Conservation (phyloP, 2,888 invertebrate genomes). For the Protonemura montana region DNA sequence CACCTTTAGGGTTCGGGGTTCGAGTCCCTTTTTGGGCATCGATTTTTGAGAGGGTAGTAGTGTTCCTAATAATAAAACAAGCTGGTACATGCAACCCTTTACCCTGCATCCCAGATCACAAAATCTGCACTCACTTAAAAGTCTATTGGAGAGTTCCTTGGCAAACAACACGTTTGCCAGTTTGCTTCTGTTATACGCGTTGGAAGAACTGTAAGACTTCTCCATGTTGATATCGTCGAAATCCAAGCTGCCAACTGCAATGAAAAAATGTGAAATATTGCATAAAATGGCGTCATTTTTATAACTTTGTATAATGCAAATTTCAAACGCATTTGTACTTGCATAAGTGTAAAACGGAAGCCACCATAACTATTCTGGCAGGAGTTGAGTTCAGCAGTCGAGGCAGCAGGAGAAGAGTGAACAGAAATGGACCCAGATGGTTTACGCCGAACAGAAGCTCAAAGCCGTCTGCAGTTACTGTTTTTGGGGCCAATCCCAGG, state of each 20-base stretch:
- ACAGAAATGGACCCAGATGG: slow-evolving; percentile 69
- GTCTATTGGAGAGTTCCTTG: slow-evolving; percentile 53
- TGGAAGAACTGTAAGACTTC: slow-evolving; percentile 29
- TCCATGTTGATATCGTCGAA: slow-evolving; percentile 51
- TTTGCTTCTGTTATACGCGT: slow-evolving; percentile 55
- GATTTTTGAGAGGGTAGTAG: no score
- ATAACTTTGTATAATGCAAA: not conserved
- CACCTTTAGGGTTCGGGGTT: no score
- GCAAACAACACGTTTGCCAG: slow-evolving; percentile 56
- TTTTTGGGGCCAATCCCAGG: slow-evolving; percentile 60
- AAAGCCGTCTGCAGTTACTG: slow-evolving; percentile 63
- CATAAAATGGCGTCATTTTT: no score
- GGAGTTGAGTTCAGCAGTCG: slow-evolving; percentile 65
- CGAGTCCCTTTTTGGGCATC: no score
- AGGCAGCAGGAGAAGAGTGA: slow-evolving; percentile 69
- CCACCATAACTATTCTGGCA: slow-evolving; percentile 68
- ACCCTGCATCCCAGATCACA: slow-evolving; percentile 56
- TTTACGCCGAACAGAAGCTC: slow-evolving; percentile 68
- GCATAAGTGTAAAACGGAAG: slow-evolving; percentile 64
- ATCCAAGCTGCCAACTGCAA: slow-evolving; percentile 50
- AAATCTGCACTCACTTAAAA: slow-evolving; percentile 47
- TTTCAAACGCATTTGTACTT: slow-evolving; percentile 34
- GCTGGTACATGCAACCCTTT: no score
- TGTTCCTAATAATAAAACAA: no score
- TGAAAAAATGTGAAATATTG: no score